phyloP scores from a whole-genome alignment of 1,140 invertebrate genomes.

The Paracyclopina nana region DNA sequence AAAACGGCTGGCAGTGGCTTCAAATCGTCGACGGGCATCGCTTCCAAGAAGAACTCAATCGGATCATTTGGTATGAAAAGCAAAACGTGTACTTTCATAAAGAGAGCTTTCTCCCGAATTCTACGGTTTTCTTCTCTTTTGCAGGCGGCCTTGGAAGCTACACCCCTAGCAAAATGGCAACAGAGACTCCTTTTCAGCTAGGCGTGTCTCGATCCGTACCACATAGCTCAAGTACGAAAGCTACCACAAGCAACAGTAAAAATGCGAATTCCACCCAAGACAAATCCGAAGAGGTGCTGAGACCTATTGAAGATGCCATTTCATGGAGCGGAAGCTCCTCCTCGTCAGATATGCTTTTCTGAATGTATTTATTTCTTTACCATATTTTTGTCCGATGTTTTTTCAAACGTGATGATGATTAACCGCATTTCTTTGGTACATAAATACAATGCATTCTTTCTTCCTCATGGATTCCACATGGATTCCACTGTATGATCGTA shows the following conservation, averaged over 20 bases:
- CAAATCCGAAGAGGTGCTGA: not conserved
- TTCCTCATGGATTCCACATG: too few species aligned
- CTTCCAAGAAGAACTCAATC: too few species aligned
- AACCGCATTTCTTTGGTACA: too few species aligned
- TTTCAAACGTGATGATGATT: too few species aligned
- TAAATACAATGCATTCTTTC: too few species aligned
- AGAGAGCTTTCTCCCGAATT: not conserved
- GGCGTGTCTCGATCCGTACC: conserved; percentile 10
- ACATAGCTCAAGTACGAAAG: not conserved
- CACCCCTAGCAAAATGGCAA: conserved; percentile 12
- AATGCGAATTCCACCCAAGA: not conserved
- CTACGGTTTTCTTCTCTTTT: not conserved
- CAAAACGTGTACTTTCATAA: not conserved
- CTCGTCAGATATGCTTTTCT: conserved; percentile 16
- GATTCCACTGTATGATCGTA: too few species aligned
- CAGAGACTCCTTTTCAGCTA: conserved; percentile 13
- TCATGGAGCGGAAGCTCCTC: conserved; percentile 13
- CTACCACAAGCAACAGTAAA: not conserved
- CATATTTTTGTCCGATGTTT: too few species aligned
- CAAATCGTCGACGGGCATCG: too few species aligned
- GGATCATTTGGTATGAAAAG: not conserved
- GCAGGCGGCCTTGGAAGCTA: conserved; percentile 15
- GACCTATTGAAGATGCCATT: conserved; percentile 11
- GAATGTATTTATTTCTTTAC: too few species aligned
- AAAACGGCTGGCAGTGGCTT: too few species aligned